A percentile compares a stretch with the other conserved stretches of the same genome.
These are phyloP conservation scores for Alfaro cultratus DNA, from an alignment of 2,797 vertebrate genomes.

Conservation along the genomic window DNA sequence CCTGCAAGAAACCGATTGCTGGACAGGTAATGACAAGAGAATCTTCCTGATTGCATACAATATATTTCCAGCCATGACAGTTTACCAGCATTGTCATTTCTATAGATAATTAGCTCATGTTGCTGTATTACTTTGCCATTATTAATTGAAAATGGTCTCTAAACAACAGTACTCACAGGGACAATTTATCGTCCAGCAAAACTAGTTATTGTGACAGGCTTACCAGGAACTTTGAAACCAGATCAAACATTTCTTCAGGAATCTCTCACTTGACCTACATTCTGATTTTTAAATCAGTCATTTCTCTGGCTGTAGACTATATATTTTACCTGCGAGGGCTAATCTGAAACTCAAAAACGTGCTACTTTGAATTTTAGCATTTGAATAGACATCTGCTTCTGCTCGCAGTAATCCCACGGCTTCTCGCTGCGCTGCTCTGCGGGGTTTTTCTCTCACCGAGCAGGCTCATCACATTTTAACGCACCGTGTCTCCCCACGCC, in stretches of 20 bases:
- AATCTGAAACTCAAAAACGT: slow-evolving; percentile 3
- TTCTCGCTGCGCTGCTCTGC: slow-evolving; percentile 23
- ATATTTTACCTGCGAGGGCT: not conserved
- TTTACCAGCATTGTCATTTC: not conserved
- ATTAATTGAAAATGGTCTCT: too few species aligned
- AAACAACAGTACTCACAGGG: too few species aligned
- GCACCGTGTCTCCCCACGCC: slow-evolving; percentile 51
- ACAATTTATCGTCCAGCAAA: too few species aligned
- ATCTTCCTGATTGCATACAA: not conserved
- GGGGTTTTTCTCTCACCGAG: slow-evolving; percentile 19
- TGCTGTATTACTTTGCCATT: too few species aligned
- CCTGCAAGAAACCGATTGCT: slow-evolving; percentile 96
- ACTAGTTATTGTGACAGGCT: too few species aligned
- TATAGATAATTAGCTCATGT: not conserved
- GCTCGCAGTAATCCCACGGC: slow-evolving; percentile 3
- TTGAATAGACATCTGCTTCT: slow-evolving; percentile 17
- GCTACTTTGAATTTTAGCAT: slow-evolving; percentile 18
- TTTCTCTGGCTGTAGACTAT: not conserved
- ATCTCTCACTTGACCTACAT: not conserved
- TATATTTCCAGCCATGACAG: not conserved
- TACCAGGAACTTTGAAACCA: not conserved
- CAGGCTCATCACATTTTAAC: slow-evolving; percentile 49
- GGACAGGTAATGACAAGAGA: slow-evolving; percentile 85
- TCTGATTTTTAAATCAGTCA: not conserved
- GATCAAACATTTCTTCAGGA: not conserved